Conservation (phyloP, 2,113 vertebrate genomes). For the Microcebus murinus region DNA sequence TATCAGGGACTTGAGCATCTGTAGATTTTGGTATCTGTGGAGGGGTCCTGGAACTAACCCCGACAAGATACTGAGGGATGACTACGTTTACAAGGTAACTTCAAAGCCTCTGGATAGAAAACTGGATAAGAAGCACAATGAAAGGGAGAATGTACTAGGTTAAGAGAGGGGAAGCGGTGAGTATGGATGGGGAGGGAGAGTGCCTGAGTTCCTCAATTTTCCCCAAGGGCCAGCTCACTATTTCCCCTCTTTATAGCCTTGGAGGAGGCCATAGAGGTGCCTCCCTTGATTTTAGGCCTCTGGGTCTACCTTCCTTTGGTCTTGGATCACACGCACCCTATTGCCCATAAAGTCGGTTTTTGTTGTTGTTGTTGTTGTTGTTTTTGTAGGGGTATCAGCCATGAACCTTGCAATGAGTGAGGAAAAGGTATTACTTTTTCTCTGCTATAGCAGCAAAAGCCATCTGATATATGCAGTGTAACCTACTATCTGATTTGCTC, state of each 20-base stretch:
- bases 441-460: no score
- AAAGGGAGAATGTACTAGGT: neutral
- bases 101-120: conserved; percentile 44
- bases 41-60: neutral
- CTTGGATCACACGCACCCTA: neutral
- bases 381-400: no score
- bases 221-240: neutral
- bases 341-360: accelerated
- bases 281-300: neutral
- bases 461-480: no score
- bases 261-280: no score
- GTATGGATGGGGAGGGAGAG: neutral
- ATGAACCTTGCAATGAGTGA: no score
- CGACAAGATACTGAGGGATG: neutral
- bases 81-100: conserved; percentile 20
- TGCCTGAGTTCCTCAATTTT: neutral
- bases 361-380: no score
- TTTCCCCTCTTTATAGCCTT: neutral
- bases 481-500: no score
- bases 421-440: no score
- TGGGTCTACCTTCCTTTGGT: neutral
- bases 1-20: neutral
- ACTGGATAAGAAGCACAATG: conserved; percentile 8
- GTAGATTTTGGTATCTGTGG: neutral
- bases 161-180: neutral